Evolutionary conservation across 1,140 invertebrate species (phyloP).

Genomic region (Streblospio benedicti): DNA sequence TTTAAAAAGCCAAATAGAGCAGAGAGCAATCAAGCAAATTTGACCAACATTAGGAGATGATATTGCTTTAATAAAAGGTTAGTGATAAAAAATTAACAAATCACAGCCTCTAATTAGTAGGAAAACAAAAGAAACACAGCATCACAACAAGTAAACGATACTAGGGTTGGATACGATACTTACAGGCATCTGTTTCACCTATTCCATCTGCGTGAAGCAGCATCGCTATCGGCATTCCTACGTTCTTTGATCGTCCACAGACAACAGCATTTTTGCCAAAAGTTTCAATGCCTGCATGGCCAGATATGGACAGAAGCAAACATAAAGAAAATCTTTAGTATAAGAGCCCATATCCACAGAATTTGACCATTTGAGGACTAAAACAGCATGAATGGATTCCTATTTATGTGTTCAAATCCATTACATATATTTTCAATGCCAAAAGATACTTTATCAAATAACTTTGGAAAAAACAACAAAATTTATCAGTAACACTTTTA

Average conservation of each 20-base stretch:
- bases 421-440: no score
- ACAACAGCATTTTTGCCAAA: conserved; percentile 84
- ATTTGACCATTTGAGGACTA: no score
- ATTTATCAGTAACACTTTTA: no score
- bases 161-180: no score
- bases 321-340: conserved; percentile 11
- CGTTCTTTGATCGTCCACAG: conserved; percentile 92
- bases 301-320: conserved; percentile 26
- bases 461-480: no score
- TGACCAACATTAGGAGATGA: no score
- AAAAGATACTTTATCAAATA: no score
- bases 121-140: background rate
- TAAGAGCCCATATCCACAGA: no score
- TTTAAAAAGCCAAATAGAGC: no score
- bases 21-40: no score
- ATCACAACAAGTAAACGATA: background rate
- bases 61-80: background rate
- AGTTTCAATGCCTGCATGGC: conserved; percentile 67
- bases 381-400: no score
- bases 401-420: no score
- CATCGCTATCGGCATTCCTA: conserved; percentile 89
- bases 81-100: background rate
- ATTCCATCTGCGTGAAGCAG: conserved; percentile 70
- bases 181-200: conserved; percentile 70
- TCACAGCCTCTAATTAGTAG: background rate